These are phyloP conservation scores for Pharmacophagus antenor DNA, from an alignment of 2,888 invertebrate species.

Conservation along the genomic window DNA sequence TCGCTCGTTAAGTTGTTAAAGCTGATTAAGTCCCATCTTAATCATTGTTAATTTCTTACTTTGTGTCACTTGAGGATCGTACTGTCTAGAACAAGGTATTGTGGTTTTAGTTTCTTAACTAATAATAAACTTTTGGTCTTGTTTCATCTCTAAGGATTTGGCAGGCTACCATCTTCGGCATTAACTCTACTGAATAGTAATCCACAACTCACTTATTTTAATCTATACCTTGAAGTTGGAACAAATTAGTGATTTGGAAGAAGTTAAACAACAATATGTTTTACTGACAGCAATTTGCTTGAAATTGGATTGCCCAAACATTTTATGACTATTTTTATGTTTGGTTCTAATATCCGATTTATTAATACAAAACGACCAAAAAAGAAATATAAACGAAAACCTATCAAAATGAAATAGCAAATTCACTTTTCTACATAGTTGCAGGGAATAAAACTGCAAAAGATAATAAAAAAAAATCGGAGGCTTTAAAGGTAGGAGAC, in stretches of 20 bases:
- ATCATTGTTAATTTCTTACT: slow-evolving; percentile 18
- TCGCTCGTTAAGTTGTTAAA: background rate
- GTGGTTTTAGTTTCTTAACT: slow-evolving; percentile 31
- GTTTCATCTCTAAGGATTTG: slow-evolving; percentile 30
- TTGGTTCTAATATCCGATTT: background rate
- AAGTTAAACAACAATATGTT: too few relatives aligned
- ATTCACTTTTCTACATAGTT: background rate
- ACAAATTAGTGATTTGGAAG: slow-evolving; percentile 8
- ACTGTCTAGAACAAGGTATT: slow-evolving; percentile 24
- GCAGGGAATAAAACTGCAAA: too few relatives aligned
- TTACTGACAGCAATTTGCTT: too few relatives aligned
- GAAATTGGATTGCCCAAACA: background rate
- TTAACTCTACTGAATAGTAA: slow-evolving; percentile 23
- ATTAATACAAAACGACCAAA: background rate
- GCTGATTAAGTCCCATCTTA: slow-evolving; percentile 16
- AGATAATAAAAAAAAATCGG: too few relatives aligned
- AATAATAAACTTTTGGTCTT: slow-evolving; percentile 27
- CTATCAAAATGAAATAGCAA: background rate
- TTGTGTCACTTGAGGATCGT: slow-evolving; percentile 22
- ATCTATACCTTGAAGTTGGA: slow-evolving; percentile 4
- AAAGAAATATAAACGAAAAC: background rate
- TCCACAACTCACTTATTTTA: slow-evolving; percentile 22
- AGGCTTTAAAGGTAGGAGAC: too few relatives aligned
- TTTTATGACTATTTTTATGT: background rate
- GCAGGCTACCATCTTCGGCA: slow-evolving; percentile 19